These are phyloP conservation scores for Troides helena DNA, from an alignment of 2,888 invertebrate species.

Conservation along the genomic window DNA sequence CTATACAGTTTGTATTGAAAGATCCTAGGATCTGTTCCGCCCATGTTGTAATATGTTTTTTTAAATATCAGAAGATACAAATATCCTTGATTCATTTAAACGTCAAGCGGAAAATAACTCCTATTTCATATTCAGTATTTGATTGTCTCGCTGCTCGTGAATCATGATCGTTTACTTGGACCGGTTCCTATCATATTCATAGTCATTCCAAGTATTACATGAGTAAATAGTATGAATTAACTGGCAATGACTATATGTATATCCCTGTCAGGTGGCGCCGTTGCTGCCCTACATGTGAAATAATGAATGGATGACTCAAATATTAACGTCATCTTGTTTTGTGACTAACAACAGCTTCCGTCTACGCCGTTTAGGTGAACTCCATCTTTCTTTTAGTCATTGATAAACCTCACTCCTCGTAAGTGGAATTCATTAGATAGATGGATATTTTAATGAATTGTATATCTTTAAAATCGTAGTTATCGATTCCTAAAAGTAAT, in stretches of 20 bases:
- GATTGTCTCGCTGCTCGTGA: conserved; percentile 42
- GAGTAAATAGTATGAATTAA: conserved; percentile 55
- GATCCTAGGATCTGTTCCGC: neutral
- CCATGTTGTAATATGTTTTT: neutral
- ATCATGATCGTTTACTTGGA: conserved; percentile 55
- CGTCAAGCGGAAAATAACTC: conserved; percentile 19
- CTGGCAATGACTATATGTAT: conserved; percentile 35
- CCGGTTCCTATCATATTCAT: conserved; percentile 59
- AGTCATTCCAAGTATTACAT: conserved; percentile 61
- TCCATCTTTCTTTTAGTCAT: neutral
- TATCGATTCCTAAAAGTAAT: too few species aligned
- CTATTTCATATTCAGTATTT: conserved; percentile 17
- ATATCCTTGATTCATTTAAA: conserved; percentile 5
- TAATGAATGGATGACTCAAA: conserved; percentile 28
- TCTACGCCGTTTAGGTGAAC: neutral
- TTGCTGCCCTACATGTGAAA: conserved; percentile 19
- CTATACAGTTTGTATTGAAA: too few species aligned
- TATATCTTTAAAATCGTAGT: too few species aligned
- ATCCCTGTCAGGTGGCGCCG: conserved; percentile 24
- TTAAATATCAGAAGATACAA: neutral
- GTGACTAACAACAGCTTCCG: conserved; percentile 13
- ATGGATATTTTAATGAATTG: neutral
- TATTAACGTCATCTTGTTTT: conserved; percentile 12
- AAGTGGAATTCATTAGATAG: neutral
- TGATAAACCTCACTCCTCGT: neutral